Evolutionary conservation across 53 echinoderm and acorn worm genomes (phyloP).

Genomic region (Stichopus horrens): DNA sequence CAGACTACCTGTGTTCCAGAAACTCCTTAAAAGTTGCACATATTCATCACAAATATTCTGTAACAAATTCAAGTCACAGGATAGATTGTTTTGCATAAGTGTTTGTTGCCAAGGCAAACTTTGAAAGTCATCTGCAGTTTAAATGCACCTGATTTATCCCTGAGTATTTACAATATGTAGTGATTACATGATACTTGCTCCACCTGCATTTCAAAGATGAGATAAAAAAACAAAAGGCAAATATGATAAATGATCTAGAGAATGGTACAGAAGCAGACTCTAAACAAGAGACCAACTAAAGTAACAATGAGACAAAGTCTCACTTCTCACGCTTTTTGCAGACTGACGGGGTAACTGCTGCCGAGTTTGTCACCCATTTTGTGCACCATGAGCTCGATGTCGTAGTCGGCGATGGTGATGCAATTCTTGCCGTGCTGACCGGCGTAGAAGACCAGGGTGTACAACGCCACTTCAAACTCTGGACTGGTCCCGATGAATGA

Average conservation of each 20-base stretch:
- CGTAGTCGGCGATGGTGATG: conserved; percentile 81
- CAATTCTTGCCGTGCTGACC: conserved; percentile 66
- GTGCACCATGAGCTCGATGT: conserved; percentile 78
- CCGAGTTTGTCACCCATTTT: conserved; percentile 61
- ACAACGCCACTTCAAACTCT: conserved; percentile 97
- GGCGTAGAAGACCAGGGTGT: conserved; percentile 76
- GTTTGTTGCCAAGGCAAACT: too few relatives aligned
- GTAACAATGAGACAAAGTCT: neutral
- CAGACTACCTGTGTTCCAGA: too few relatives aligned
- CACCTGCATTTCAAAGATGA: too few relatives aligned
- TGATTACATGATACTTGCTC: neutral
- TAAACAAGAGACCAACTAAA: neutral
- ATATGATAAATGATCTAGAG: neutral
- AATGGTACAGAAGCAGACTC: neutral
- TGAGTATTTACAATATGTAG: neutral
- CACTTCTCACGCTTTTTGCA: conserved; percentile 18
- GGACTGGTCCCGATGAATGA: conserved; percentile 98
- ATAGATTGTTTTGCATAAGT: too few relatives aligned
- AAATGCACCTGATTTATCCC: neutral
- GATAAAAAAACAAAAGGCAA: too few relatives aligned
- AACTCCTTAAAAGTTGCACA: too few relatives aligned
- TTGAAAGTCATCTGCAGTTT: too few relatives aligned
- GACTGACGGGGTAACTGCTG: conserved; percentile 51
- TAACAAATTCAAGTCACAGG: too few relatives aligned
- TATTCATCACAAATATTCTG: too few relatives aligned